These are phyloP conservation scores for Autographa pulchrina DNA, from an alignment of 2,888 invertebrate species.

Conservation along the genomic window DNA sequence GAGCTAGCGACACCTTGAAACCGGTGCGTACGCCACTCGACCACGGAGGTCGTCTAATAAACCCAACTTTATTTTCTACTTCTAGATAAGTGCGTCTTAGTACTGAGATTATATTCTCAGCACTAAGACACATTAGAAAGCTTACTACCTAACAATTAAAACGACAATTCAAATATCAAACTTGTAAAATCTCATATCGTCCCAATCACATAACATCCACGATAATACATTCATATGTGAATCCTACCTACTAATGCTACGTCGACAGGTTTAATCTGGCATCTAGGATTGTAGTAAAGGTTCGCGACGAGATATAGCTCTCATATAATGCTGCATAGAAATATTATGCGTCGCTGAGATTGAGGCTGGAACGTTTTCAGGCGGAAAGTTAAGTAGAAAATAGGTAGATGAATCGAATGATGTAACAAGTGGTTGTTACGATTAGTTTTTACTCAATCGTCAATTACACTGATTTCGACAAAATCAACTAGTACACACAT, in stretches of 20 bases:
- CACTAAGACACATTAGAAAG: background rate
- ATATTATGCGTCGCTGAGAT: background rate
- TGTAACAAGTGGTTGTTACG: no score
- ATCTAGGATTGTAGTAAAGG: slow-evolving; percentile 1
- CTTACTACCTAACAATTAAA: background rate
- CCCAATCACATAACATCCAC: background rate
- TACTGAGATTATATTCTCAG: no score
- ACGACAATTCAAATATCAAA: background rate
- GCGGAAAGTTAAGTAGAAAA: background rate
- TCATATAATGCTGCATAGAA: slow-evolving; percentile 1
- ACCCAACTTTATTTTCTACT: no score
- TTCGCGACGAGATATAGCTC: background rate
- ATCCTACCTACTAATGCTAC: background rate
- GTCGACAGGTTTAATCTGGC: background rate
- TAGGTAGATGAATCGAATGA: no score
- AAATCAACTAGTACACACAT: no score
- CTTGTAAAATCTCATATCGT: background rate
- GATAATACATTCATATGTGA: background rate
- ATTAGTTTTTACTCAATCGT: no score
- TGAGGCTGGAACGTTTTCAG: background rate
- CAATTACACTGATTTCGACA: no score
- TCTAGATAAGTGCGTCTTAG: no score
- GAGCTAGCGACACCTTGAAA: no score
- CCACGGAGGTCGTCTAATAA: no score
- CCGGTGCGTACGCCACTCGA: no score